Evolutionary conservation across 2,797 vertebrate species (phyloP).

Genomic region (Alosa sapidissima): DNA sequence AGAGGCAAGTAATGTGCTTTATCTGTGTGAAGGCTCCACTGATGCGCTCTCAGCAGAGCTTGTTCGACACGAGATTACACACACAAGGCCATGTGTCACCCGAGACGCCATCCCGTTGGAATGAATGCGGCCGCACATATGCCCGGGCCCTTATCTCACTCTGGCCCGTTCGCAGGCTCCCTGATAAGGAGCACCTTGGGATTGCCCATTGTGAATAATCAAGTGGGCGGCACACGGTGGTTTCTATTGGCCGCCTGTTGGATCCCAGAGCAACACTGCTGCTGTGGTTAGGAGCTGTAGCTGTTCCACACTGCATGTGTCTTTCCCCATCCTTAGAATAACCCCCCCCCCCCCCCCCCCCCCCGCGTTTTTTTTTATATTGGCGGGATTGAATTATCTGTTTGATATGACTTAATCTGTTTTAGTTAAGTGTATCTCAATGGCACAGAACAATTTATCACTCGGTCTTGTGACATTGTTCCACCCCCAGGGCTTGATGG

Average conservation of each 20-base stretch:
- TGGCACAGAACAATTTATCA: background rate
- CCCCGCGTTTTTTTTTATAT: background rate
- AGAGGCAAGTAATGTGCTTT: conserved; percentile 63
- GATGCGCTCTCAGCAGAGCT: conserved; percentile 65
- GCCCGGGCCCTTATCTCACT: conserved; percentile 68
- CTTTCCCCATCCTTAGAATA: background rate
- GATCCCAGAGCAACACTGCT: background rate
- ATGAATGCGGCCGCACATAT: conserved; percentile 55
- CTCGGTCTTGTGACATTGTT: background rate
- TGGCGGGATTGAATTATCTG: background rate
- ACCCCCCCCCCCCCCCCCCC: background rate
- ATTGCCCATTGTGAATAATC: conserved; percentile 66
- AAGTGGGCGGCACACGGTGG: conserved; percentile 10
- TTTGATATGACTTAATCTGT: conserved; percentile 17
- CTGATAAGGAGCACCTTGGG: conserved; percentile 73
- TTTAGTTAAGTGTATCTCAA: background rate
- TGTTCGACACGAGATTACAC: conserved; percentile 76
- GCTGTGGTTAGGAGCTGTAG: background rate
- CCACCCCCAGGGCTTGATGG: background rate
- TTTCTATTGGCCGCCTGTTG: background rate
- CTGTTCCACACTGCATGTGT: background rate
- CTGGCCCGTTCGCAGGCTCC: conserved; percentile 59
- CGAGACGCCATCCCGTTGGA: conserved; percentile 51
- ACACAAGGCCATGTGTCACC: conserved; percentile 68
- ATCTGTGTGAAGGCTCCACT: conserved; percentile 65